Conservation (phyloP, 1,140 invertebrate species). For the Battus philenor region DNA sequence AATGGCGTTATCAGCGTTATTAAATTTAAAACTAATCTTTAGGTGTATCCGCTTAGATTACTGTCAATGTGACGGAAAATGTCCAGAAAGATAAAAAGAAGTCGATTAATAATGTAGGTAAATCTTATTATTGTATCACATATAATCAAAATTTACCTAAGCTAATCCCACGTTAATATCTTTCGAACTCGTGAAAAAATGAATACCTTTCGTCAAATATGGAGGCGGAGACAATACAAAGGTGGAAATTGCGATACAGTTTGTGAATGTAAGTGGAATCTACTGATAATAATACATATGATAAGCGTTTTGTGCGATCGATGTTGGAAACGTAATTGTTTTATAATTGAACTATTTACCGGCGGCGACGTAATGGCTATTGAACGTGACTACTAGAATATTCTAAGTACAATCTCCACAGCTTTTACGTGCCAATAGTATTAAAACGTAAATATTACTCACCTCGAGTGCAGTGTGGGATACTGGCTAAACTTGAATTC, state of each 20-base stretch:
- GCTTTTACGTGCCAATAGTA: constrained; percentile 29
- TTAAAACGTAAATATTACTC: constrained; percentile 31
- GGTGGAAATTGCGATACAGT: too few species aligned
- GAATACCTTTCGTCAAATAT: constrained; percentile 3
- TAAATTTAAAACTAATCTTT: neutral
- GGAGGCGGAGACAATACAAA: constrained; percentile 3
- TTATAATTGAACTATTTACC: constrained; percentile 32
- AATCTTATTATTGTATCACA: neutral
- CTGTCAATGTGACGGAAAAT: neutral
- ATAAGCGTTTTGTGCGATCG: constrained; percentile 32
- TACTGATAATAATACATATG: constrained; percentile 4
- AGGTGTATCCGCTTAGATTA: neutral
- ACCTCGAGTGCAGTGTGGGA: constrained; percentile 38
- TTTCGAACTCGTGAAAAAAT: neutral
- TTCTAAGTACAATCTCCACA: constrained; percentile 32
- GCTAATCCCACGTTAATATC: too few species aligned
- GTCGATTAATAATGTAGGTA: neutral
- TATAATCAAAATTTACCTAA: neutral
- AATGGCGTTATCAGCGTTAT: neutral
- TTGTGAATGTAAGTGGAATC: constrained; percentile 1
- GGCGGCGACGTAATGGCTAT: constrained; percentile 30
- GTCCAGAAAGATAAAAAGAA: too few species aligned
- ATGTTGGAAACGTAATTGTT: constrained; percentile 26
- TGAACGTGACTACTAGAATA: constrained; percentile 43
- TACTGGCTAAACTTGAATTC: constrained; percentile 33